Percentiles rank a stretch among this genome's conserved stretches.
Evolutionary conservation across 64 coral and sea anemone species (phyloP).

Genomic region (Orbicella faveolata): DNA sequence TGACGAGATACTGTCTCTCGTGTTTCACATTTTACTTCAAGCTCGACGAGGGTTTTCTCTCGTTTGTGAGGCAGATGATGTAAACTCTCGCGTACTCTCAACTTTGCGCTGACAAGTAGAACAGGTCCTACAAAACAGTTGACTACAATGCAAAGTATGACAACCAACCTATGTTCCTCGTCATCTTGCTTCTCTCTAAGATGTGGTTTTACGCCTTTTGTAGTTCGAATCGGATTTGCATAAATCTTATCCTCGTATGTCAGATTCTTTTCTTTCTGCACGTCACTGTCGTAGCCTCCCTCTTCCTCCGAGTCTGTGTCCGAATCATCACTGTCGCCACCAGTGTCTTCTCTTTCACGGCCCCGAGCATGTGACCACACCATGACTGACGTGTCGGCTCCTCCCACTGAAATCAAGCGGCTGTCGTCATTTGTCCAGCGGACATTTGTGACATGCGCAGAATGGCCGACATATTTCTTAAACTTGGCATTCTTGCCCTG

Average conservation of each 20-base stretch:
- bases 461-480: constrained; percentile 96
- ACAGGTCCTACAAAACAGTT: too few relatives aligned
- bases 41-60: too few relatives aligned
- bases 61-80: too few relatives aligned
- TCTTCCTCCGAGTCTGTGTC: constrained; percentile 97
- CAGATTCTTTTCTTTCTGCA: constrained; percentile 84
- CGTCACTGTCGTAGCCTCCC: constrained; percentile 95
- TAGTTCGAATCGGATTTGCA: constrained; percentile 83
- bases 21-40: too few relatives aligned
- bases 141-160: neutral
- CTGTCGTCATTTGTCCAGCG: constrained; percentile 90
- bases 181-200: constrained; percentile 71
- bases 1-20: too few relatives aligned
- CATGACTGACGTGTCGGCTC: constrained; percentile 95
- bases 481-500: constrained; percentile 95
- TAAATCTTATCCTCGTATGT: constrained; percentile 99
- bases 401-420: constrained; percentile 87
- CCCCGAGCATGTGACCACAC: constrained; percentile 88
- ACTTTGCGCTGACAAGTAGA: too few relatives aligned
- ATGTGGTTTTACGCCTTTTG: constrained; percentile 91
- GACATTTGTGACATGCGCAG: constrained; percentile 98
- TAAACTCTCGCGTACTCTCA: too few relatives aligned
- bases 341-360: constrained; percentile 40
- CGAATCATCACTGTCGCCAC: constrained; percentile 92
- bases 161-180: constrained; percentile 62